Conservation (phyloP, 1,140 invertebrate species). For the Aphis gossypii region DNA sequence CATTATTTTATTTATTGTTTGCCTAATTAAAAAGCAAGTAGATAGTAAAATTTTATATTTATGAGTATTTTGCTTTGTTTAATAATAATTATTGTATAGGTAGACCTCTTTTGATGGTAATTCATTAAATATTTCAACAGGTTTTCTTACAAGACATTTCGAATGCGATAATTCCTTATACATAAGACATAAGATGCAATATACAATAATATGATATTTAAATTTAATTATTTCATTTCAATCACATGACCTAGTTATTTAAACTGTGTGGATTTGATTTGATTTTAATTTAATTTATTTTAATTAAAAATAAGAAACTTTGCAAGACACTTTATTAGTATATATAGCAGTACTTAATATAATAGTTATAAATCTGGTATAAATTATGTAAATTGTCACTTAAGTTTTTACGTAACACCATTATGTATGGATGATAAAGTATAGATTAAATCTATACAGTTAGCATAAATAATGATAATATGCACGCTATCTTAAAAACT, state of each 20-base stretch:
- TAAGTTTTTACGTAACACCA: neutral
- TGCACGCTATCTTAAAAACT: neutral
- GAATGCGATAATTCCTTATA: neutral
- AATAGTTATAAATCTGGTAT: neutral
- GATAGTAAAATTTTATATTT: neutral
- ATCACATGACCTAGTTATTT: neutral
- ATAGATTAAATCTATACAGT: neutral
- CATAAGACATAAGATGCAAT: neutral
- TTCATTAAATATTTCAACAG: neutral
- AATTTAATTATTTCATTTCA: neutral
- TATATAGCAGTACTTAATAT: neutral
- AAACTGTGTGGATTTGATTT: neutral
- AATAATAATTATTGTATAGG: too few species aligned
- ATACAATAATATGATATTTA: neutral
- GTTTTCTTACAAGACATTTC: neutral
- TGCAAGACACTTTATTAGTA: neutral
- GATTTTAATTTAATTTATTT: neutral
- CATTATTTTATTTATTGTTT: neutral
- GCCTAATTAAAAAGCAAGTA: too few species aligned
- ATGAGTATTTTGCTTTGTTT: neutral
- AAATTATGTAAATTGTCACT: slow-evolving; percentile 2
- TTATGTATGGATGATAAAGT: neutral
- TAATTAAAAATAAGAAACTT: neutral
- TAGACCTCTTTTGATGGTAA: too few species aligned
- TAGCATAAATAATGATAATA: neutral